Conservation (phyloP, 2,888 invertebrate species). For the Coremacera marginata region DNA sequence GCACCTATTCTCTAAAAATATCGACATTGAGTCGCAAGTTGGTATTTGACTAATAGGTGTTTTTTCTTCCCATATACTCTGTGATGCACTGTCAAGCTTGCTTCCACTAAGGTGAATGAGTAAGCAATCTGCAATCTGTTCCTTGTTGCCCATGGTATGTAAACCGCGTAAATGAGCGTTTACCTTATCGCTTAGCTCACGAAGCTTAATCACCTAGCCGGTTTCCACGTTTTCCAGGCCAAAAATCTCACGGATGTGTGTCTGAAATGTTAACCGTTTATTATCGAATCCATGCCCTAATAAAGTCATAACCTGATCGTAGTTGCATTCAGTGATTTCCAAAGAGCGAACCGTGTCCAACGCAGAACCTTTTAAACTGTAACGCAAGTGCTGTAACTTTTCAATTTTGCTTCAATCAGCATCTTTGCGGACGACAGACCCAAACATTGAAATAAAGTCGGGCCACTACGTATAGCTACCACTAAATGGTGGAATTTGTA, state of each 20-base stretch:
- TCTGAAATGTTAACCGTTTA: too few relatives aligned
- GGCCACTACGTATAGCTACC: too few relatives aligned
- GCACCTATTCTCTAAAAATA: conserved; percentile 30
- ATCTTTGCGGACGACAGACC: neutral
- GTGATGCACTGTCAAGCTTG: conserved; percentile 27
- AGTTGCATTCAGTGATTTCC: conserved; percentile 36
- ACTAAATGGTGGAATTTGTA: too few relatives aligned
- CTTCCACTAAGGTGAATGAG: conserved; percentile 31
- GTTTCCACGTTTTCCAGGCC: conserved; percentile 36
- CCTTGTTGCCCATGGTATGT: conserved; percentile 33
- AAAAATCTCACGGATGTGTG: conserved; percentile 43
- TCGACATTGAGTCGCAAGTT: conserved; percentile 33
- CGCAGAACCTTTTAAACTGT: conserved; percentile 27
- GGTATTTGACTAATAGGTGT: conserved; percentile 30
- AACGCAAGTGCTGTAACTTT: conserved; percentile 39
- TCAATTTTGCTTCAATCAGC: conserved; percentile 33
- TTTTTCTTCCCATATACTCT: conserved; percentile 16
- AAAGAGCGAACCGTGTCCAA: conserved; percentile 38
- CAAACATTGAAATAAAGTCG: too few relatives aligned
- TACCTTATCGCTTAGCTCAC: conserved; percentile 35
- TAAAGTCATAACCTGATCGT: conserved; percentile 37
- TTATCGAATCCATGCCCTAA: too few relatives aligned
- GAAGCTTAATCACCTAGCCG: conserved; percentile 37
- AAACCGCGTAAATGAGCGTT: conserved; percentile 39
- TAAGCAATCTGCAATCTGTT: conserved; percentile 38